phyloP scores from a whole-genome alignment of 2,113 vertebrate species.

The Gambusia holbrooki region DNA sequence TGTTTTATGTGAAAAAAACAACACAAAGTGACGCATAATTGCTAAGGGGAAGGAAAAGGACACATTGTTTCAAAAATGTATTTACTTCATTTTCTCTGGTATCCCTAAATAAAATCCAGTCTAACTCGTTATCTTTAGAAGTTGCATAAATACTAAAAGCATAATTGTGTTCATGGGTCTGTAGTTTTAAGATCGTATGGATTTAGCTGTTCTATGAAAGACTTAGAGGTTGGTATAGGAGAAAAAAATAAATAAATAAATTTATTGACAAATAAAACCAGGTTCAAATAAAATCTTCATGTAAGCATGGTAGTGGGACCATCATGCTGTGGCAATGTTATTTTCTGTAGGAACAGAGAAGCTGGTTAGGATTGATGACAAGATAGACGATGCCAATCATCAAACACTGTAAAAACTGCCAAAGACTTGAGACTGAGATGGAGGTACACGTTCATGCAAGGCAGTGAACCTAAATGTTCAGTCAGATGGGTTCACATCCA shows the following conservation, averaged over 20 bases:
- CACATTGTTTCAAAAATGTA: not conserved
- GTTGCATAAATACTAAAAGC: too few relatives aligned
- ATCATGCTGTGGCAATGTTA: not conserved
- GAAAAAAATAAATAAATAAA: not conserved
- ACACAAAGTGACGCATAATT: not conserved
- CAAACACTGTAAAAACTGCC: not conserved
- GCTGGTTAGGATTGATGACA: not conserved
- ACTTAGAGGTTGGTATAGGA: not conserved
- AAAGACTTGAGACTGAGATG: not conserved
- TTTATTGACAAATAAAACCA: too few relatives aligned
- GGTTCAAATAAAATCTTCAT: too few relatives aligned
- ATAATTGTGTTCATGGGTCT: too few relatives aligned
- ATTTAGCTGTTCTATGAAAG: too few relatives aligned
- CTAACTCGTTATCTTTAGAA: not conserved
- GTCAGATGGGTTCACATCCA: not conserved
- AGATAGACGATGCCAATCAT: not conserved
- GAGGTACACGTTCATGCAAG: not conserved
- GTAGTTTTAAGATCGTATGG: too few relatives aligned
- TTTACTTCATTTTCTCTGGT: too few relatives aligned
- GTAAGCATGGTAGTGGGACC: not conserved
- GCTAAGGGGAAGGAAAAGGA: not conserved
- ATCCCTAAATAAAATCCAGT: too few relatives aligned
- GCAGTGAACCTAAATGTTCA: not conserved
- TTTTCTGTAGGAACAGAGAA: not conserved
- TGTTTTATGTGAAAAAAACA: not conserved